A percentile compares a stretch with the other conserved stretches of the same genome.
phyloP scores from a whole-genome alignment of 2,113 vertebrate genomes.

The Poeciliopsis turrubarensis region DNA sequence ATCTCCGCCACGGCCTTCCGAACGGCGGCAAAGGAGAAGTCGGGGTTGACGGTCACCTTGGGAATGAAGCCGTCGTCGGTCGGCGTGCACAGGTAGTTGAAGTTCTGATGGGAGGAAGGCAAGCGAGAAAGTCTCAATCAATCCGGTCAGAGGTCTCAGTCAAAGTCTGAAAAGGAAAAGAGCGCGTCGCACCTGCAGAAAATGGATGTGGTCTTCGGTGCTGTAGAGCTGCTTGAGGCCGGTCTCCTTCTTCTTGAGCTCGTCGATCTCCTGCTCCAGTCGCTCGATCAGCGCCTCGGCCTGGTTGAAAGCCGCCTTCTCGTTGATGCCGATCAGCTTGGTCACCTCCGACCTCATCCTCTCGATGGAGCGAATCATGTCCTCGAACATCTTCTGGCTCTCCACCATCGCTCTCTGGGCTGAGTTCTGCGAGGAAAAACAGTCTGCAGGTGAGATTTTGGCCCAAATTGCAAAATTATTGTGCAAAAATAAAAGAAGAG shows the following conservation, averaged over 20 bases:
- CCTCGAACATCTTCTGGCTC: conserved; percentile 85
- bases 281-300: conserved; percentile 81
- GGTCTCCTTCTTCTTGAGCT: conserved; percentile 82
- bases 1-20: conserved; percentile 83
- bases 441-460: neutral
- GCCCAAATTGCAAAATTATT: neutral
- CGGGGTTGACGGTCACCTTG: conserved; percentile 79
- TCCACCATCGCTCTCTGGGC: conserved; percentile 84
- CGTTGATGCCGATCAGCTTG: conserved; percentile 84
- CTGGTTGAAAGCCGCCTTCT: conserved; percentile 83
- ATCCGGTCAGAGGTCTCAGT: too few species aligned
- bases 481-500: neutral
- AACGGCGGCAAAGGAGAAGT: conserved; percentile 80
- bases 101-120: conserved; percentile 70
- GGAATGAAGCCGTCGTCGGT: conserved; percentile 83
- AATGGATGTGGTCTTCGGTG: conserved; percentile 85
- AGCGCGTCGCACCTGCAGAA: conserved; percentile 74
- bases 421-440: conserved; percentile 70
- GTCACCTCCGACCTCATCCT: conserved; percentile 84
- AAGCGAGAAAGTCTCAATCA: neutral
- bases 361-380: conserved; percentile 85
- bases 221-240: conserved; percentile 84
- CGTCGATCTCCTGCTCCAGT: conserved; percentile 83
- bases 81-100: conserved; percentile 84
- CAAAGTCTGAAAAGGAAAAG: too few species aligned